A percentile compares a stretch with the other conserved stretches of the same genome.
phyloP scores from a whole-genome alignment of 2,797 vertebrate genomes.

The Podarcis lilfordi region DNA sequence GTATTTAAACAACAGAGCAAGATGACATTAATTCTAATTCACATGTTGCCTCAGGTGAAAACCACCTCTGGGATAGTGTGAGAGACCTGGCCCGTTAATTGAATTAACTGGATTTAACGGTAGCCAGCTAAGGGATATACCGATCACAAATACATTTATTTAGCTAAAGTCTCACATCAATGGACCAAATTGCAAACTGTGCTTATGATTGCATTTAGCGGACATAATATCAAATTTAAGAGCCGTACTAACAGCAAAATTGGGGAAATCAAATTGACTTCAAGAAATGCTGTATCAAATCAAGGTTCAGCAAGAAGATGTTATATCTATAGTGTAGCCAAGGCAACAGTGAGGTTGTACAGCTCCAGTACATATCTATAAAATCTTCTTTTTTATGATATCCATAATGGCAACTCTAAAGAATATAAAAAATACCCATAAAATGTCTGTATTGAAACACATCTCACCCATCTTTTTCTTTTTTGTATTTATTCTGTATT shows the following conservation, averaged over 20 bases:
- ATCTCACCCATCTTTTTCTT: background rate
- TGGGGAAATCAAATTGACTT: background rate
- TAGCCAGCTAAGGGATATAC: background rate
- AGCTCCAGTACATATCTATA: background rate
- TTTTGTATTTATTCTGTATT: too few species aligned
- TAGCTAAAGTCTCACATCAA: background rate
- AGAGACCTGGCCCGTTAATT: background rate
- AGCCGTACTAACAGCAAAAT: background rate
- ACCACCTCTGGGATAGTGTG: background rate
- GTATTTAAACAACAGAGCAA: background rate
- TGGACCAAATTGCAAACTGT: background rate
- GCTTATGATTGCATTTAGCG: background rate
- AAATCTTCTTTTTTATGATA: background rate
- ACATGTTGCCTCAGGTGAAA: conserved; percentile 6
- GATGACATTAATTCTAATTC: background rate
- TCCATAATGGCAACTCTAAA: background rate
- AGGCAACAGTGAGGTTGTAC: background rate
- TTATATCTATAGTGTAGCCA: background rate
- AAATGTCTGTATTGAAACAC: background rate
- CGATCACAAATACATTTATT: background rate
- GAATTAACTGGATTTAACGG: background rate
- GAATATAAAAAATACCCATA: background rate
- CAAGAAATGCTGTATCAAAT: background rate
- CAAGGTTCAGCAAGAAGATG: background rate
- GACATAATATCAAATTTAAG: background rate